Evolutionary conservation across 2,797 vertebrate species (phyloP).

Genomic region (Urophycis tenuis): DNA sequence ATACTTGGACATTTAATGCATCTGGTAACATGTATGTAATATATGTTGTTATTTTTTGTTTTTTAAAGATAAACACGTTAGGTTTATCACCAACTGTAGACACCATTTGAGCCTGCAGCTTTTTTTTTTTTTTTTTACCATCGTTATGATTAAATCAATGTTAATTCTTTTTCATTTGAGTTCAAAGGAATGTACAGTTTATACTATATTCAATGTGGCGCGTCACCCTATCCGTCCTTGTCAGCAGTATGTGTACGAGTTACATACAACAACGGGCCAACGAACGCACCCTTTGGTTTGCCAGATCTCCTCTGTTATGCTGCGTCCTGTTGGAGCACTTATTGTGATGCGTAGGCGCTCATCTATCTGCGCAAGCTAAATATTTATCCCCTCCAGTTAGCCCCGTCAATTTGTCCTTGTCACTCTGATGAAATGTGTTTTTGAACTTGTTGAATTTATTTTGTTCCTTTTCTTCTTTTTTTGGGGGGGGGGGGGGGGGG

Average conservation of each 20-base stretch:
- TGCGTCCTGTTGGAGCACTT: slow-evolving; percentile 11
- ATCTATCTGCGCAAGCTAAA: slow-evolving; percentile 28
- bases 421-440: neutral
- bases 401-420: slow-evolving; percentile 21
- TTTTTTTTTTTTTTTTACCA: too few relatives aligned
- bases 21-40: neutral
- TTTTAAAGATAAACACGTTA: too few relatives aligned
- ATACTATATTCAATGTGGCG: neutral
- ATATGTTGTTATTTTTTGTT: too few relatives aligned
- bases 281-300: slow-evolving; percentile 3
- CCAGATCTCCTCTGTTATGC: slow-evolving; percentile 13
- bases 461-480: neutral
- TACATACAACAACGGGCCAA: slow-evolving; percentile 6
- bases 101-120: too few relatives aligned
- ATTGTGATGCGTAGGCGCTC: slow-evolving; percentile 1
- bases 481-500: too few relatives aligned
- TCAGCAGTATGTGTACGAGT: neutral
- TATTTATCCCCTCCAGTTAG: slow-evolving; percentile 28
- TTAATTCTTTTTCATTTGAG: too few relatives aligned
- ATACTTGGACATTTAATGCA: neutral
- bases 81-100: too few relatives aligned
- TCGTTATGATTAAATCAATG: too few relatives aligned
- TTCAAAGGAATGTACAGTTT: too few relatives aligned
- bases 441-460: neutral
- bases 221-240: neutral